These are phyloP conservation scores for Papilio polyxenes DNA, from an alignment of 1,140 invertebrate genomes.

Conservation along the genomic window DNA sequence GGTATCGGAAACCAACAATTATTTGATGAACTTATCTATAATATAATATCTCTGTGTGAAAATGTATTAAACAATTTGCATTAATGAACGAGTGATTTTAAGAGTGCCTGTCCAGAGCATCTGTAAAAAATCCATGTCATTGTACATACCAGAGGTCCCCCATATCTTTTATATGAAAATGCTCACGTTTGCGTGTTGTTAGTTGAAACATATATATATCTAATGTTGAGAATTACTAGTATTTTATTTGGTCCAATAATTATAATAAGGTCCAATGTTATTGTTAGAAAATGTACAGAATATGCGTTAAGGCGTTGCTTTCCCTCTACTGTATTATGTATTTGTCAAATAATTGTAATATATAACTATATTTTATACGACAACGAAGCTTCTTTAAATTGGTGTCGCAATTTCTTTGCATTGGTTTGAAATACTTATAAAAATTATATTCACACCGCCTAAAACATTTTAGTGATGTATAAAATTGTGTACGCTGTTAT, in stretches of 20 bases:
- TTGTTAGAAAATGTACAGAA: conserved; percentile 61
- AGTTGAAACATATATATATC: conserved; percentile 65
- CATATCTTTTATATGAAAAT: conserved; percentile 51
- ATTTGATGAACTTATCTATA: neutral
- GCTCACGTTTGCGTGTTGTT: conserved; percentile 67
- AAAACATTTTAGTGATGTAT: neutral
- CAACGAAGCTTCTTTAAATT: conserved; percentile 6
- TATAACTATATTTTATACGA: neutral
- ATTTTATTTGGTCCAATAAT: conserved; percentile 76
- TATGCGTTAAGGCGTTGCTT: conserved; percentile 55
- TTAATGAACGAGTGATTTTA: conserved; percentile 32
- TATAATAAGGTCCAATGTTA: conserved; percentile 72
- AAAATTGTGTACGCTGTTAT: neutral
- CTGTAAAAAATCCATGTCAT: conserved; percentile 28
- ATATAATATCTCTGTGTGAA: conserved; percentile 34
- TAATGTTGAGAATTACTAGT: conserved; percentile 74
- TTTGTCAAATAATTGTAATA: neutral
- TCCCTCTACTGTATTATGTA: neutral
- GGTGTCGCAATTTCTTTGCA: neutral
- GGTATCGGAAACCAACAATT: no score
- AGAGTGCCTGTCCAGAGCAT: conserved; percentile 33
- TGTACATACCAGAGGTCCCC: conserved; percentile 42
- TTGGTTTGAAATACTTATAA: neutral
- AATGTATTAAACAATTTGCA: conserved; percentile 6
- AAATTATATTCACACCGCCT: neutral